Evolutionary conservation across 2,888 invertebrate genomes (phyloP).

Genomic region (Acleris laterana): DNA sequence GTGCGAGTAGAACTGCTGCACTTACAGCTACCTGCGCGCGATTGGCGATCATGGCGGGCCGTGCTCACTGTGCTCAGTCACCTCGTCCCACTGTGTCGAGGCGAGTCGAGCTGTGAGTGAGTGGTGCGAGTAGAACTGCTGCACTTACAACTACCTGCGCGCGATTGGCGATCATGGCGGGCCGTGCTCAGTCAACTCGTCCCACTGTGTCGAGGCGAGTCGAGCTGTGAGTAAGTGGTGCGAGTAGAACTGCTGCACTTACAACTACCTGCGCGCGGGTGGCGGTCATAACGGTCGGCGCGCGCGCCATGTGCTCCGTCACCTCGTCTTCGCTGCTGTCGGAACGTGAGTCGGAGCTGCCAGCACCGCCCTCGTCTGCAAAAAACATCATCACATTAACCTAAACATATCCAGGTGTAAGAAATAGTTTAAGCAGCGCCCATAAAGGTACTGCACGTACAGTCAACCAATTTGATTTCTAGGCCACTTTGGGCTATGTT

Average conservation of each 20-base stretch:
- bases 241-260: constrained; percentile 32
- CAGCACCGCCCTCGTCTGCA: constrained; percentile 87
- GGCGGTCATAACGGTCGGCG: constrained; percentile 72
- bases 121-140: no score
- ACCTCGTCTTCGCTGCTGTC: constrained; percentile 93
- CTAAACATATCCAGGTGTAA: no score
- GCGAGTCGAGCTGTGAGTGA: constrained; percentile 69
- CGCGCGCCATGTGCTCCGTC: constrained; percentile 86
- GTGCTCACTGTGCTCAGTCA: constrained; percentile 87
- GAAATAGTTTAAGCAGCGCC: no score
- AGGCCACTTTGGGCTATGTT: no score
- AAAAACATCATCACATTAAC: constrained; percentile 30
- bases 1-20: constrained; percentile 17
- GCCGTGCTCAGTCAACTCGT: constrained; percentile 82
- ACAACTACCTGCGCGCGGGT: constrained; percentile 73
- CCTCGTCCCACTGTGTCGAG: constrained; percentile 91
- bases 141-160: no score
- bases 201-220: no score
- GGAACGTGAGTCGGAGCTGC: constrained; percentile 82
- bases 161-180: no score
- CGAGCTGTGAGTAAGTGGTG: no score
- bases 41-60: constrained; percentile 74
- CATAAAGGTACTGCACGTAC: no score
- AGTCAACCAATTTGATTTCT: no score
- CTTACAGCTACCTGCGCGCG: constrained; percentile 69